Conservation (phyloP, 2,113 vertebrate genomes). For the Jacana jacana region DNA sequence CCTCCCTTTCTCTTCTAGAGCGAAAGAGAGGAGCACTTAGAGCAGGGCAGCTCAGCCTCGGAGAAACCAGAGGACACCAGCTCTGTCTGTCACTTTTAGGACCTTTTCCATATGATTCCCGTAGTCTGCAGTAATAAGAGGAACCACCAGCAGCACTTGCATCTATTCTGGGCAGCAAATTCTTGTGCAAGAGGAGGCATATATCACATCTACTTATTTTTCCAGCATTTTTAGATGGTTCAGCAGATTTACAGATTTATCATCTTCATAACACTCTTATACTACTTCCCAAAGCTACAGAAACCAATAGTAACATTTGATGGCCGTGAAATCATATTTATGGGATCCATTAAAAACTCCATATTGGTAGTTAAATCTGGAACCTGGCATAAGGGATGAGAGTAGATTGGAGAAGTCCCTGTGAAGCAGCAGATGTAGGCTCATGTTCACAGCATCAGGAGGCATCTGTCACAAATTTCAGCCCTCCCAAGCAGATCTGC, state of each 20-base stretch:
- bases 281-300: neutral
- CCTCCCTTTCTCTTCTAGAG: neutral
- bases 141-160: neutral
- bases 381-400: neutral
- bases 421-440: neutral
- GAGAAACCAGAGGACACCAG: neutral
- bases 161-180: neutral
- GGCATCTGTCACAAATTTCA: neutral
- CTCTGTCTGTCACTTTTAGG: neutral
- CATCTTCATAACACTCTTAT: neutral
- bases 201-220: constrained; percentile 12
- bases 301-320: neutral
- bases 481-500: neutral
- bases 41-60: neutral
- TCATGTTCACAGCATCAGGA: neutral
- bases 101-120: neutral
- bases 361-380: neutral
- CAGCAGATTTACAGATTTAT: constrained; percentile 29
- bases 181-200: neutral
- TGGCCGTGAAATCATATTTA: constrained; percentile 16
- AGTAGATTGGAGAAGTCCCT: neutral
- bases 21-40: neutral
- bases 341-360: neutral
- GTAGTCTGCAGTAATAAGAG: neutral
- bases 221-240: neutral